A percentile compares a stretch with the other conserved stretches of the same genome.
Evolutionary conservation across 2,113 vertebrate genomes (phyloP).

Genomic region (Silurus meridionalis): DNA sequence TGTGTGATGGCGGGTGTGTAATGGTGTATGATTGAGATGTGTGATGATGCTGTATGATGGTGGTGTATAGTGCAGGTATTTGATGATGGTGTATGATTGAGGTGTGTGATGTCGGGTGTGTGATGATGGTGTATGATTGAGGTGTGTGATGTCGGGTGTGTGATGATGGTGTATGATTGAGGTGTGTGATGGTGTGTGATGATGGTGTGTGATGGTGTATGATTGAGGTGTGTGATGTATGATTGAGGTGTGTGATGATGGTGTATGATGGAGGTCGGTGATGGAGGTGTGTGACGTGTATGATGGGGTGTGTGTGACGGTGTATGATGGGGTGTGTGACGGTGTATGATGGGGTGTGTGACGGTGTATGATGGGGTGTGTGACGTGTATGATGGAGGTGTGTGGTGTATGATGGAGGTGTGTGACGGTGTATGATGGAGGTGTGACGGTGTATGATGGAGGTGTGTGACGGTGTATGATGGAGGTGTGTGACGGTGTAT

Average conservation of each 20-base stretch:
- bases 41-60: not conserved
- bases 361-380: not conserved
- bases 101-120: too few relatives aligned
- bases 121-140: not conserved
- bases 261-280: too few relatives aligned
- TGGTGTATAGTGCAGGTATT: too few relatives aligned
- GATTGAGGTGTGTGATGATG: too few relatives aligned
- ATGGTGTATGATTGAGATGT: not conserved
- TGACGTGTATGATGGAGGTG: not conserved
- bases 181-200: not conserved
- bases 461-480: not conserved
- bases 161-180: not conserved
- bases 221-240: too few relatives aligned
- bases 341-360: too few relatives aligned
- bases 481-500: too few relatives aligned
- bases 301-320: too few relatives aligned
- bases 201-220: too few relatives aligned
- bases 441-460: too few relatives aligned
- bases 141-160: not conserved
- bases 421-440: too few relatives aligned
- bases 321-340: too few relatives aligned
- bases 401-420: not conserved
- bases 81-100: not conserved
- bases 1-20: not conserved
- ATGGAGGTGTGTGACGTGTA: not conserved